Evolutionary conservation across 2,113 vertebrate genomes (phyloP).

Genomic region (Maylandia zebra): DNA sequence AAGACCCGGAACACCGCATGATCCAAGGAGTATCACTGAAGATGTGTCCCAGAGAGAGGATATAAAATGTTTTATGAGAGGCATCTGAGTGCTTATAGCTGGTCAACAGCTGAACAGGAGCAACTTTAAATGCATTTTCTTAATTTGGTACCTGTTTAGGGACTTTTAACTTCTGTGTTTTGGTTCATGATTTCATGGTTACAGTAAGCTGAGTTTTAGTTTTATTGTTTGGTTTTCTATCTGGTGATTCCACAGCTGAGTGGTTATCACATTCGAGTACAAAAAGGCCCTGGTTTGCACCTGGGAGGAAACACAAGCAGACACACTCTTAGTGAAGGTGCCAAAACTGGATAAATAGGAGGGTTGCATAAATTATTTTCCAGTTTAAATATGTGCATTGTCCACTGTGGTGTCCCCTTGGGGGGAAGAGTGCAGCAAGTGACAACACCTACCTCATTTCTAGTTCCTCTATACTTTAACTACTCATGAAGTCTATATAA

Average conservation of each 20-base stretch:
- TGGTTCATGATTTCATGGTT: neutral
- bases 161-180: neutral
- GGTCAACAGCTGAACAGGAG: neutral
- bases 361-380: neutral
- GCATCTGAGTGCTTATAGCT: neutral
- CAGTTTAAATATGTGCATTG: neutral
- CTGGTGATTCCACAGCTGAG: neutral
- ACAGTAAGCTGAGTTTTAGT: neutral
- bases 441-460: neutral
- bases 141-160: neutral
- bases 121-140: neutral
- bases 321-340: neutral
- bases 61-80: neutral
- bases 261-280: neutral
- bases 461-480: neutral
- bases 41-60: neutral
- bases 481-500: neutral
- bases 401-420: neutral
- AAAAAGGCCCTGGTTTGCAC: neutral
- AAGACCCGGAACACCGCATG: accelerated
- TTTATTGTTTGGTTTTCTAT: neutral
- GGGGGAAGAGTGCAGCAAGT: neutral
- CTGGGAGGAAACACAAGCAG: neutral
- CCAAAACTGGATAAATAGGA: neutral
- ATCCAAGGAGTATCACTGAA: neutral